Evolutionary conservation across 2,797 vertebrate species (phyloP).

Genomic region (Phrynocephalus guinanensis): DNA sequence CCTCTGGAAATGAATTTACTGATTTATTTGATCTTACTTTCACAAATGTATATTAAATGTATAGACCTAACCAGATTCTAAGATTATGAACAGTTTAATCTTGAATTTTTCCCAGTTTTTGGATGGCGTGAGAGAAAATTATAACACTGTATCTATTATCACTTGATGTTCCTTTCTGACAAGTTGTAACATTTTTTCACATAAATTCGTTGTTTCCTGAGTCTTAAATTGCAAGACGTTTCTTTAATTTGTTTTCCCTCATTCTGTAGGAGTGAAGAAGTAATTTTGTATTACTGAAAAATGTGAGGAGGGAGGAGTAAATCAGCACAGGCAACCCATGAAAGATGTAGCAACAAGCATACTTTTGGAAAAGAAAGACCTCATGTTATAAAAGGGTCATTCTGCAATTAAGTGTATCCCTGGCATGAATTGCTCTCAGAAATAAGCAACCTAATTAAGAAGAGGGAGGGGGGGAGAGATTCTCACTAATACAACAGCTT

Average conservation of each 20-base stretch:
- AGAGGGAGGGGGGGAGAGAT: not conserved
- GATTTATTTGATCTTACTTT: not conserved
- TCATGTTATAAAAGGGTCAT: not conserved
- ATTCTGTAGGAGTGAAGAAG: not conserved
- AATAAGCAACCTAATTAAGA: not conserved
- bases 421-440: not conserved
- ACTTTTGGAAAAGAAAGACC: not conserved
- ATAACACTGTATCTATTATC: conserved; percentile 67
- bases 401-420: not conserved
- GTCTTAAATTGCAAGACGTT: conserved; percentile 66
- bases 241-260: conserved; percentile 51
- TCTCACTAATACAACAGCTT: not conserved
- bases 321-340: not conserved
- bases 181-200: conserved; percentile 56
- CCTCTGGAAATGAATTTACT: not conserved
- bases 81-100: conserved; percentile 23
- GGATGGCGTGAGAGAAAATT: conserved; percentile 64
- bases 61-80: conserved; percentile 8
- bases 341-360: not conserved
- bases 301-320: fast-evolving
- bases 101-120: conserved; percentile 64
- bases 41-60: conserved; percentile 42
- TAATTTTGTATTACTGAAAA: not conserved
- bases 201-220: conserved; percentile 66
- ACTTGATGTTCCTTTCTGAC: conserved; percentile 54